Evolutionary conservation across 2,888 invertebrate species (phyloP).

Genomic region (Phengaris arion): DNA sequence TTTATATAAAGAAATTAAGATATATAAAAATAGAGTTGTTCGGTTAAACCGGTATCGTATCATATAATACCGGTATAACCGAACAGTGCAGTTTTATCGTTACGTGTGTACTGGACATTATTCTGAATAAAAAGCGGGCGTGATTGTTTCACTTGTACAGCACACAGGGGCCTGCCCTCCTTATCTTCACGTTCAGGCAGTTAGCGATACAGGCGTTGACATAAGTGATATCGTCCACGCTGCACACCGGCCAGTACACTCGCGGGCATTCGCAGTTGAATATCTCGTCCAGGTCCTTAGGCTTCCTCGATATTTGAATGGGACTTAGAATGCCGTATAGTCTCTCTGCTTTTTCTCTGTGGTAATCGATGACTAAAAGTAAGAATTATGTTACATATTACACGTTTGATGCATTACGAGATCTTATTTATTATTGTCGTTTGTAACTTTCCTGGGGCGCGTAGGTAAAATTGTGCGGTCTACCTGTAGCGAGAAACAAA

Average conservation of each 20-base stretch:
- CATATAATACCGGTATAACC: no score
- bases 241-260: conserved; percentile 49
- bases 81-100: no score
- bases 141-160: conserved; percentile 36
- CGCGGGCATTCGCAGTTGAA: conserved; percentile 44
- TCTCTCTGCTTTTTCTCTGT: conserved; percentile 9
- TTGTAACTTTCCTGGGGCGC: no score
- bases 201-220: conserved; percentile 47
- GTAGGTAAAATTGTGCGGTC: no score
- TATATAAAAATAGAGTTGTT: no score
- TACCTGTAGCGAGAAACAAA: no score
- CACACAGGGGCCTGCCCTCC: conserved; percentile 47
- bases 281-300: conserved; percentile 33
- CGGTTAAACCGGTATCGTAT: no score
- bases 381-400: not conserved
- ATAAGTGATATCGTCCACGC: conserved; percentile 42
- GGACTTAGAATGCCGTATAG: conserved; percentile 32
- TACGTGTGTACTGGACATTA: no score
- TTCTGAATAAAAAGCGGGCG: no score
- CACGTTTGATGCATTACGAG: no score
- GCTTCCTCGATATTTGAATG: conserved; percentile 32
- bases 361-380: conserved; percentile 1
- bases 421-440: no score
- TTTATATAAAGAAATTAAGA: no score
- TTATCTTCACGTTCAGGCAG: conserved; percentile 39